phyloP scores from a whole-genome alignment of 2,113 vertebrate genomes.

The Todiramphus chloris region DNA sequence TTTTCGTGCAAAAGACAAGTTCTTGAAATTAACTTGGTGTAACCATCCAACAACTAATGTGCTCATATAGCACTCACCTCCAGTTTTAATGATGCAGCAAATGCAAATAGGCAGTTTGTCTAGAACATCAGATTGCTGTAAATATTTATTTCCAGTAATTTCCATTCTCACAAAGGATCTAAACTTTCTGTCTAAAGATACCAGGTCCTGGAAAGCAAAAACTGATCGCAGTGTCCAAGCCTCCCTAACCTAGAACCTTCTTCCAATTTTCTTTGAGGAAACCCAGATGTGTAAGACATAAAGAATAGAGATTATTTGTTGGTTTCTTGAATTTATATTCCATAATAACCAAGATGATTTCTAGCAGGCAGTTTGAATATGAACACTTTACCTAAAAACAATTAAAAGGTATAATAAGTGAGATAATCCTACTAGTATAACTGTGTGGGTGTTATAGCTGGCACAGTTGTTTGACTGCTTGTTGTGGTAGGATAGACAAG shows the following conservation, averaged over 20 bases:
- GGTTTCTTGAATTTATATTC: neutral
- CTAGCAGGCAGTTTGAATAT: neutral
- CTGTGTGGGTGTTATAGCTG: neutral
- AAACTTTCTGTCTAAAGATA: neutral
- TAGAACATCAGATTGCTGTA: neutral
- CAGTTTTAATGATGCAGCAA: neutral
- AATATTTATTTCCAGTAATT: neutral
- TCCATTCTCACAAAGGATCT: neutral
- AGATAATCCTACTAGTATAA: neutral
- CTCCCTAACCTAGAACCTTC: neutral
- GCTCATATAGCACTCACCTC: neutral
- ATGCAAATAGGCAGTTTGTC: neutral
- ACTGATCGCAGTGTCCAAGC: neutral
- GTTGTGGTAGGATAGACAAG: neutral
- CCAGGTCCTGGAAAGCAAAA: neutral
- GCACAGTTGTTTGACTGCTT: neutral
- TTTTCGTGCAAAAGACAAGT: neutral
- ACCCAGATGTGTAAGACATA: neutral
- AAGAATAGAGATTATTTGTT: neutral
- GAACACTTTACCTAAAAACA: neutral
- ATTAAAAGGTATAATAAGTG: neutral
- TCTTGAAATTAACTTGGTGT: neutral
- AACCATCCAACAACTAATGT: neutral
- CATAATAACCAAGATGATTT: neutral
- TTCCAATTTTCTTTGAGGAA: neutral